phyloP scores from a whole-genome alignment of 2,888 invertebrate species.

The Polymixis lichenea region DNA sequence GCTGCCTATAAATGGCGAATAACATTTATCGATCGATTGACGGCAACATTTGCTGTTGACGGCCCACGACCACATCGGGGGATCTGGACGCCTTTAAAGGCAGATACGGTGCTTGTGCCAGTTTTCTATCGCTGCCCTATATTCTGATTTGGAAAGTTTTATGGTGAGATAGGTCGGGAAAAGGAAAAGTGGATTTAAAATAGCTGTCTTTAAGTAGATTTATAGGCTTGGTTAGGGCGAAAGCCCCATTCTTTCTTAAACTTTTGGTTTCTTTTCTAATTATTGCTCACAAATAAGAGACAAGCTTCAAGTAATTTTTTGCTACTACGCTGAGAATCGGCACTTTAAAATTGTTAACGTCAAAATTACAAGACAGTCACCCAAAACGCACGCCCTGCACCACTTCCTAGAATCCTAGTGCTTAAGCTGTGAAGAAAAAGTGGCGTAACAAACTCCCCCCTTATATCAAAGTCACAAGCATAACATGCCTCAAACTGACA shows the following conservation, averaged over 20 bases:
- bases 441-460: too few relatives aligned
- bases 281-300: background rate
- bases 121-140: conserved; percentile 58
- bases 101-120: conserved; percentile 46
- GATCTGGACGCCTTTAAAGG: conserved; percentile 60
- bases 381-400: too few relatives aligned
- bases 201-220: conserved; percentile 4
- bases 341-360: too few relatives aligned
- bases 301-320: background rate
- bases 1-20: conserved; percentile 55
- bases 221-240: too few relatives aligned
- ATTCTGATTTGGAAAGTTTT: conserved; percentile 56
- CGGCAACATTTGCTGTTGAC: conserved; percentile 60
- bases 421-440: too few relatives aligned
- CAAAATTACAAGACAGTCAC: too few relatives aligned
- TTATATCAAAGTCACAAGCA: background rate
- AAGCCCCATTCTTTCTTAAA: background rate
- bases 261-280: background rate
- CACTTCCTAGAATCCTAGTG: too few relatives aligned
- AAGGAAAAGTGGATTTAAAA: conserved; percentile 46
- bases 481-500: background rate
- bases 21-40: conserved; percentile 63
- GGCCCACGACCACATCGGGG: conserved; percentile 57
- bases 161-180: conserved; percentile 31
- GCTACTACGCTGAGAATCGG: too few relatives aligned